Base-by-base conservation (phyloP, 1,140 invertebrate genomes). In the Triops cancriformis region DNA sequence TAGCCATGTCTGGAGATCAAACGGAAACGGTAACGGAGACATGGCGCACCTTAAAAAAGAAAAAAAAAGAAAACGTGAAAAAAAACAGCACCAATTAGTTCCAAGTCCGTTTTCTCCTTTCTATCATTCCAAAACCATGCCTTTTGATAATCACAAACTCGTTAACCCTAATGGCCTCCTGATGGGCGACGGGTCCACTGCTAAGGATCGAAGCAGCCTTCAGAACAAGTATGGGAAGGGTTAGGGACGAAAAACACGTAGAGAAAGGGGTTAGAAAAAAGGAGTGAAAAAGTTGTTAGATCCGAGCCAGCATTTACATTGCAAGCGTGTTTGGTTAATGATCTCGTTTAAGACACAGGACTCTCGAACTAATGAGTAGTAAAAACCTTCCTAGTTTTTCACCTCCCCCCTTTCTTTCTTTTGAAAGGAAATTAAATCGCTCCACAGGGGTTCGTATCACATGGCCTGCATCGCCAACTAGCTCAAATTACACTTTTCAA, bases 1-100 rank as follows among this genome's bases (percentile, higher is more conserved):
- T 64, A 64, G 51, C 51, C 51, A 64, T 64, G 51, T 23, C 51
- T 64, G 51, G 51, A 64, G 51, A 64, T 64, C 51, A 64, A 64
- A 23, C 51, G 51, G 51, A 64, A 64, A 64, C 23, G 51, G n/a
- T 23, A 23, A 64, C 14, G 23, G 14, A 5, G n/a, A 64, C 51
- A 64, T 64, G 51, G 51, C 51, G 18, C 51, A 64, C 51, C 51
- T 64, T 64, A 64, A 64, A 64, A 10, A 64, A 5, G 18, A 10
- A 18, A 6, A 64, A 6, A 18, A 23, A 64, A 64, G 18, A 18
- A 3, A 64, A 23, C 51, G 23, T 4, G 31, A 6, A 64, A 23
- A 64, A 64, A 64, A 18, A 23, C 14, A 23, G 18, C 14, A 18
- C 51, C 18, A 64, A 64, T 64, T 64, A 64, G 51, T 64, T 64